Conservation (phyloP, 2,113 vertebrate species). For the Epinephelus cyanopodus region DNA sequence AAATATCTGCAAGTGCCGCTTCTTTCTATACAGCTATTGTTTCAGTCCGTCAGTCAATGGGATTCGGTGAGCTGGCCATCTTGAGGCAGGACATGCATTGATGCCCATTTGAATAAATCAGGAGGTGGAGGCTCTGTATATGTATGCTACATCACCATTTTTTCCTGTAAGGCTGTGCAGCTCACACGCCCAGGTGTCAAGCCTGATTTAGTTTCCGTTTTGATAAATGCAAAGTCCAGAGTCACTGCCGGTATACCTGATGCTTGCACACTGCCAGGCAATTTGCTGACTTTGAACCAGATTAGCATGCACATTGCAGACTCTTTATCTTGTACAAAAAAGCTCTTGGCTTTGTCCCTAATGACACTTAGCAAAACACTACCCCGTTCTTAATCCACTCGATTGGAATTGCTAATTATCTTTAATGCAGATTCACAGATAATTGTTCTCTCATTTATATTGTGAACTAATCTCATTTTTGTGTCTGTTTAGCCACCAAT, state of each 20-base stretch:
- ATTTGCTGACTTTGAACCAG: slow-evolving; percentile 54
- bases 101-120: slow-evolving; percentile 68
- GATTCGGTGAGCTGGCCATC: slow-evolving; percentile 55
- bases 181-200: slow-evolving; percentile 50
- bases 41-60: slow-evolving; percentile 61
- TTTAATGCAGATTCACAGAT: slow-evolving; percentile 75
- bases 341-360: slow-evolving; percentile 63
- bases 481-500: slow-evolving; percentile 57
- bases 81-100: slow-evolving; percentile 55
- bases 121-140: slow-evolving; percentile 45
- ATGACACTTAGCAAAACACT: slow-evolving; percentile 70
- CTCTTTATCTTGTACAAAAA: slow-evolving; percentile 60
- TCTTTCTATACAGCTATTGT: slow-evolving; percentile 57
- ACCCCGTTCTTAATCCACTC: slow-evolving; percentile 70
- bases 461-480: slow-evolving; percentile 60
- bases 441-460: slow-evolving; percentile 69
- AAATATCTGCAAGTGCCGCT: slow-evolving; percentile 74
- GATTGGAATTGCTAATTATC: slow-evolving; percentile 77
- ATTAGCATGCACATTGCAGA: slow-evolving; percentile 62
- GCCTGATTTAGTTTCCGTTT: slow-evolving; percentile 56
- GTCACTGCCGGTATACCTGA: slow-evolving; percentile 51
- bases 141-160: slow-evolving; percentile 57
- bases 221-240: slow-evolving; percentile 52
- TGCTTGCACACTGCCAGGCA: slow-evolving; percentile 47
- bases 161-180: slow-evolving; percentile 14